These are phyloP conservation scores for Charadrius vociferus DNA, from an alignment of 2,113 vertebrate genomes.

Conservation along the genomic window DNA sequence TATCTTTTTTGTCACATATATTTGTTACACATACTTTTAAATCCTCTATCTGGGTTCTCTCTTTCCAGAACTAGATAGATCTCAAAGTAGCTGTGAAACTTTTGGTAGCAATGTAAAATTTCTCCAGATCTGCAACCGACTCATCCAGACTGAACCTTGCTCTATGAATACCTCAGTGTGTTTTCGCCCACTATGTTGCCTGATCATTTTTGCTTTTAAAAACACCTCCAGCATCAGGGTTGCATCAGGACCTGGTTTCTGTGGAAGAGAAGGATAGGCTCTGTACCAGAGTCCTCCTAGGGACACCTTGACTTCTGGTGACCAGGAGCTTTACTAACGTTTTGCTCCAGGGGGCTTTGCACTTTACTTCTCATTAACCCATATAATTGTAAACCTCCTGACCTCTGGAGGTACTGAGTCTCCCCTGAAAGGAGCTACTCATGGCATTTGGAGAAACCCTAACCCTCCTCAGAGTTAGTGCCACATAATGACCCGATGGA, in stretches of 20 bases:
- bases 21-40: neutral
- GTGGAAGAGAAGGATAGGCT: neutral
- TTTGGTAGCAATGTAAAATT: neutral
- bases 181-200: neutral
- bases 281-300: neutral
- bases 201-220: neutral
- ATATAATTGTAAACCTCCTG: neutral
- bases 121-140: neutral
- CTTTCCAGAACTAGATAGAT: neutral
- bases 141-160: neutral
- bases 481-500: fast-evolving
- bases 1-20: neutral
- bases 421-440: neutral
- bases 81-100: neutral
- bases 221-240: neutral
- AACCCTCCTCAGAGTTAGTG: neutral
- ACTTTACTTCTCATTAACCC: neutral
- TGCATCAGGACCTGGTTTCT: neutral
- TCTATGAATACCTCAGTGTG: neutral
- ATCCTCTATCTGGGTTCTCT: neutral
- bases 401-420: fast-evolving
- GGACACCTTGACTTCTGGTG: neutral
- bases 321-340: neutral
- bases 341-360: neutral
- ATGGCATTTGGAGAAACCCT: neutral